These are phyloP conservation scores for Polyergus mexicanus DNA, from an alignment of 1,140 invertebrate genomes.

Conservation along the genomic window DNA sequence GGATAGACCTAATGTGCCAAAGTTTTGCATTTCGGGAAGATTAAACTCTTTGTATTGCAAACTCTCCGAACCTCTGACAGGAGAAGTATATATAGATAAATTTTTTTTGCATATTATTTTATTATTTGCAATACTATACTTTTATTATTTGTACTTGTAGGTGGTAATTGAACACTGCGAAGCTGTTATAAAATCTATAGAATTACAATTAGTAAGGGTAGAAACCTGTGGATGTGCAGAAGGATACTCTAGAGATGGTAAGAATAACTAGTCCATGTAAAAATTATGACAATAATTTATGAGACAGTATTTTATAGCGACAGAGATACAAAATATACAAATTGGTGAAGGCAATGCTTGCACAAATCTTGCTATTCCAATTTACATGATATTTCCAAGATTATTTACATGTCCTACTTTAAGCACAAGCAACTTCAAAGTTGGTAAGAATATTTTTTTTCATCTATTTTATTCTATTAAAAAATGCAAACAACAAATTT, in stretches of 20 bases:
- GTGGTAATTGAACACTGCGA: slow-evolving; percentile 92
- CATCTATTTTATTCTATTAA: slow-evolving; percentile 9
- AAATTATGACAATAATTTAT: slow-evolving; percentile 1
- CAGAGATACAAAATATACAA: slow-evolving; percentile 99
- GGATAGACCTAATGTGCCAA: slow-evolving; percentile 91
- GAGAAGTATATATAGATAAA: slow-evolving; percentile 89
- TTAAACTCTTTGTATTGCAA: slow-evolving; percentile 94
- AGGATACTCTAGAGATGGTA: slow-evolving; percentile 97
- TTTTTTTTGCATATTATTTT: not conserved
- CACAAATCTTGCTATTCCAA: slow-evolving; percentile 93
- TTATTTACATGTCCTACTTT: slow-evolving; percentile 98
- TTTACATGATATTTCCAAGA: slow-evolving; percentile 98
- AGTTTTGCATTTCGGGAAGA: slow-evolving; percentile 94
- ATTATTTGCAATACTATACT: not conserved
- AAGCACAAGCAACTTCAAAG: slow-evolving; percentile 97
- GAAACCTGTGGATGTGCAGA: slow-evolving; percentile 98
- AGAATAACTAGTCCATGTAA: slow-evolving; percentile 51
- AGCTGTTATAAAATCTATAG: slow-evolving; percentile 95
- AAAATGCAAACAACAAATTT: slow-evolving; percentile 7
- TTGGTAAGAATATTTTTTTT: slow-evolving; percentile 89
- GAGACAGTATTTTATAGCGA: slow-evolving; percentile 89
- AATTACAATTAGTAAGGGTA: slow-evolving; percentile 97
- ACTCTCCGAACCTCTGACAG: slow-evolving; percentile 95
- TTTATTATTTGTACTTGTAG: slow-evolving; percentile 80
- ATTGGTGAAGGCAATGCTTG: slow-evolving; percentile 97